Evolutionary conservation across 92 coral and sea anemone species (phyloP).

Genomic region (Phymanthus crucifer): DNA sequence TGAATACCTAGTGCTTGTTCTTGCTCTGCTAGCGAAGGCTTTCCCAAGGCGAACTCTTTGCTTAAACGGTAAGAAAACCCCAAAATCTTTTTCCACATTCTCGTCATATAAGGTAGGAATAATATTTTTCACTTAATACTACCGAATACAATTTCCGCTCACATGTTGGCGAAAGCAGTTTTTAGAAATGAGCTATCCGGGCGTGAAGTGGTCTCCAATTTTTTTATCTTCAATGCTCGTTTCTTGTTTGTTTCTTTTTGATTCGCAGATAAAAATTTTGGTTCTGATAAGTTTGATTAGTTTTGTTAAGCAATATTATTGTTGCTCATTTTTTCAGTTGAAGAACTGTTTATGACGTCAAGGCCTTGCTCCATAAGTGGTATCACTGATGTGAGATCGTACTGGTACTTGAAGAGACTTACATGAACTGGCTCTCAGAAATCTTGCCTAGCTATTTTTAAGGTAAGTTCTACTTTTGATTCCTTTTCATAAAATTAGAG

Average conservation of each 20-base stretch:
- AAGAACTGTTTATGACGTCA: neutral
- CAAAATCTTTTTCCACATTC: neutral
- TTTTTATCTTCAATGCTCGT: neutral
- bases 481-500: no score
- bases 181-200: slow-evolving; percentile 7
- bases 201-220: neutral
- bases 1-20: neutral
- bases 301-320: neutral
- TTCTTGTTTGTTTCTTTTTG: neutral
- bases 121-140: neutral
- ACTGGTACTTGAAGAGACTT: neutral
- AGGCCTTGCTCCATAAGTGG: no score
- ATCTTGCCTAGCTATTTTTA: no score
- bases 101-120: neutral
- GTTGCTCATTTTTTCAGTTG: neutral
- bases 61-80: neutral
- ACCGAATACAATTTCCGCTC: neutral
- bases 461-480: no score
- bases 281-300: neutral
- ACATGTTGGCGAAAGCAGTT: neutral
- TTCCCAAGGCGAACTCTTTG: neutral
- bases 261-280: neutral
- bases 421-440: neutral
- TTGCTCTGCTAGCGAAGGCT: neutral
- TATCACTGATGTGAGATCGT: neutral